Percentiles rank a stretch among this genome's conserved stretches.
These are phyloP conservation scores for Cheilosia urbana DNA, from an alignment of 2,888 invertebrate genomes.

Conservation along the genomic window DNA sequence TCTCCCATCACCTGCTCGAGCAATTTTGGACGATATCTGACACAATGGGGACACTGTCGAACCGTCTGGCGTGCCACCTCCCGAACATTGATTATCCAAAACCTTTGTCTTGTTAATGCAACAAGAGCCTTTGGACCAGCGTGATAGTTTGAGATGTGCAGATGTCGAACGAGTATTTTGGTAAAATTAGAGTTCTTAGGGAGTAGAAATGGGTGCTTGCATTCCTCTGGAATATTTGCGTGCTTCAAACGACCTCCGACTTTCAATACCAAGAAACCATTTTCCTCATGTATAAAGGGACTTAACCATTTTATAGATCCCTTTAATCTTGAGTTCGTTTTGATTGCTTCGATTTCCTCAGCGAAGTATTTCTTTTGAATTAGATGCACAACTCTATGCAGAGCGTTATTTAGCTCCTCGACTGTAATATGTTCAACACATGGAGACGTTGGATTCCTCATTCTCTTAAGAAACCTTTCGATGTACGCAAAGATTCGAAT, in stretches of 20 bases:
- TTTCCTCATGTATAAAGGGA: too few relatives aligned
- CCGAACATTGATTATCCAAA: too few relatives aligned
- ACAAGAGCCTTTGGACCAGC: too few relatives aligned
- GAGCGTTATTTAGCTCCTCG: neutral
- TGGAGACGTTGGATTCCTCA: neutral
- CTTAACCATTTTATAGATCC: too few relatives aligned
- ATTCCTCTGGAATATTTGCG: constrained; percentile 2
- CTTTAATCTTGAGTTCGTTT: too few relatives aligned
- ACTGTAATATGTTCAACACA: neutral
- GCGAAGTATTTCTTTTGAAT: neutral
- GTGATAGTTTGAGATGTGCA: neutral
- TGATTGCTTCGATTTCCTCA: neutral
- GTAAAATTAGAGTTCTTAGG: constrained; percentile 3
- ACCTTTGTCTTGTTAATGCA: too few relatives aligned
- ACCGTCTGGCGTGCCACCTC: neutral
- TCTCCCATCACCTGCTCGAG: neutral
- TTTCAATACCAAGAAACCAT: neutral
- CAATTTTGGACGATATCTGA: neutral
- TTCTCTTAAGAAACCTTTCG: neutral
- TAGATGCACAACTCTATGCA: neutral
- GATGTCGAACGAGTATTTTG: neutral
- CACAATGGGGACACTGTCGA: neutral
- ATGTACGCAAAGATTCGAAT: neutral
- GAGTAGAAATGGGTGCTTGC: neutral
- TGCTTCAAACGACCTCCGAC: constrained; percentile 2